A percentile compares a stretch with the other conserved stretches of the same genome.
Conservation (phyloP, 2,797 vertebrate species). For the Vireo griseus region DNA sequence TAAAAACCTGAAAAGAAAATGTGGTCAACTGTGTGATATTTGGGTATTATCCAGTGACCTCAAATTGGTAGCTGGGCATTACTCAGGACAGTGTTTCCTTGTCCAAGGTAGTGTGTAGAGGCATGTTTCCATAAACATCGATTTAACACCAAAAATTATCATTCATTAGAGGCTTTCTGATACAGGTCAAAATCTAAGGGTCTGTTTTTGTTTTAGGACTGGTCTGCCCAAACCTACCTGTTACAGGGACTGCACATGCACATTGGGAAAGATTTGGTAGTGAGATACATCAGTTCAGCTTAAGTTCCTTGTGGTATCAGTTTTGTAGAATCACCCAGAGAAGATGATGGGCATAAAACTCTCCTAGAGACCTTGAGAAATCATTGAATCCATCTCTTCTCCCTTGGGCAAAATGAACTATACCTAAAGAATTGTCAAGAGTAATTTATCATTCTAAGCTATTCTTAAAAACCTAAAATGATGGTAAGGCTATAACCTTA, state of each 20-base stretch:
- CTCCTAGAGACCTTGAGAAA: not conserved
- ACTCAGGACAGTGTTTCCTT: not conserved
- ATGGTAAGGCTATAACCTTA: not conserved
- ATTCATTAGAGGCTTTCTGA: not conserved
- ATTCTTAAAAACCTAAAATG: not conserved
- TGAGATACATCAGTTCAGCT: not conserved
- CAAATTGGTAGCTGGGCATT: not conserved
- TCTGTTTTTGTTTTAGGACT: not conserved
- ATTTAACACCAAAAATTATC: not conserved
- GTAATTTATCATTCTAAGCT: constrained; percentile 27
- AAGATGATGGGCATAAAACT: not conserved
- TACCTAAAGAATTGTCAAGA: constrained; percentile 39
- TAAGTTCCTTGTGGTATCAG: not conserved
- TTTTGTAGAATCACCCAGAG: not conserved
- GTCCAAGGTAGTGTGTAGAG: too few species aligned
- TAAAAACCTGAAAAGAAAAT: not conserved
- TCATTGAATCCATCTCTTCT: not conserved
- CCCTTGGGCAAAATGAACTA: not conserved
- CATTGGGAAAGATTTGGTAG: not conserved
- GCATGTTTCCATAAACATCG: not conserved
- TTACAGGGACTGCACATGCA: not conserved
- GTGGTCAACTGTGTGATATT: not conserved
- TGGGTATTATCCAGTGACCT: not conserved
- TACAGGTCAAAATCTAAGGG: not conserved
- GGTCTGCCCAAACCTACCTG: not conserved